Evolutionary conservation across 1,140 invertebrate species (phyloP).

Genomic region (Apis dorsata): DNA sequence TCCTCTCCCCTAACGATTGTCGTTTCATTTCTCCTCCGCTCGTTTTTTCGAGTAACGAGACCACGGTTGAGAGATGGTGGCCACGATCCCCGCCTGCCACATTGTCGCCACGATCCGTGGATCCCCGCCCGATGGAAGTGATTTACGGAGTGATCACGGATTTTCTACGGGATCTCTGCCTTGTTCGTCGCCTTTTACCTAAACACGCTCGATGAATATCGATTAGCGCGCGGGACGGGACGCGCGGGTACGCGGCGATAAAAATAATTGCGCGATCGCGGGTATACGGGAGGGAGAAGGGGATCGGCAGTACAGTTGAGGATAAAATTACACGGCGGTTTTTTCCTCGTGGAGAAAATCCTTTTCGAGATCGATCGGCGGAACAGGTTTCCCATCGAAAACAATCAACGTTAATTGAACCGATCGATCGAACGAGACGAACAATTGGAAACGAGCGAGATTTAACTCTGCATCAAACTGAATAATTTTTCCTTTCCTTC

Average conservation of each 20-base stretch:
- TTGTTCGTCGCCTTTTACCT: conserved; percentile 40
- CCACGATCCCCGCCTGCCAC: no score
- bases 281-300: neutral
- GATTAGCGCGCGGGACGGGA: conserved; percentile 21
- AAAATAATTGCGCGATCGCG: conserved; percentile 43
- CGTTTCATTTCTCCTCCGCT: conserved; percentile 30
- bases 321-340: neutral
- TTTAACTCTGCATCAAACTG: no score
- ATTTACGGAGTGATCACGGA: conserved; percentile 20
- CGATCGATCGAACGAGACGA: no score
- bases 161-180: conserved; percentile 34
- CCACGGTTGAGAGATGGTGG: neutral
- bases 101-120: neutral
- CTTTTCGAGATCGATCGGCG: no score
- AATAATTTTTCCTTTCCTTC: neutral
- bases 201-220: conserved; percentile 44
- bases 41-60: conserved; percentile 45
- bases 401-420: no score
- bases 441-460: no score
- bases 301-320: neutral
- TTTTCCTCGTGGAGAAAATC: no score
- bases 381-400: no score
- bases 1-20: conserved; percentile 9
- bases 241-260: conserved; percentile 34
- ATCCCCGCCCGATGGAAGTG: neutral